A percentile compares a stretch with the other conserved stretches of the same genome.
Conservation (phyloP, 2,797 vertebrate genomes). For the Phrynocephalus vlangalii region DNA sequence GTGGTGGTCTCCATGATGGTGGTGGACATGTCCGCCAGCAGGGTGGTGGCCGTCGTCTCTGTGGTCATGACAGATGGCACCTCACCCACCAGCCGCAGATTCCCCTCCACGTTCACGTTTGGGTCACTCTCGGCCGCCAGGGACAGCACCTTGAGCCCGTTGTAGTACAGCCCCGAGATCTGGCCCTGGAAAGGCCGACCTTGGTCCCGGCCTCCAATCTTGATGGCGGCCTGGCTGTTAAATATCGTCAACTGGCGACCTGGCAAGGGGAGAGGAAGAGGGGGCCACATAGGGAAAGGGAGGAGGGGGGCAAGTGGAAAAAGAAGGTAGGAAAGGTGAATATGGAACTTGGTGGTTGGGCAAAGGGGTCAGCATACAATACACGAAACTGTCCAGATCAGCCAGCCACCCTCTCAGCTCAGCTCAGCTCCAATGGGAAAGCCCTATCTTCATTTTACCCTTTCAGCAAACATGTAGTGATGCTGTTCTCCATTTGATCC, state of each 20-base stretch:
- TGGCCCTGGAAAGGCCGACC: constrained; percentile 95
- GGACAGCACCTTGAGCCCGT: constrained; percentile 94
- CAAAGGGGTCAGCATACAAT: constrained; percentile 42
- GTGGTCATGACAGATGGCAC: constrained; percentile 90
- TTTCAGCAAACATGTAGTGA: too few species aligned
- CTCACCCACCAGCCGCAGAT: constrained; percentile 91
- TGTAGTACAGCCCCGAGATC: constrained; percentile 96
- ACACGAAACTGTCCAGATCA: not conserved
- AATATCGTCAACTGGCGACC: constrained; percentile 98
- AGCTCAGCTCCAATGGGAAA: not conserved
- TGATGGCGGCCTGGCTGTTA: constrained; percentile 96
- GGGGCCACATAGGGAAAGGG: constrained; percentile 28
- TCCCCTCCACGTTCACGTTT: constrained; percentile 90
- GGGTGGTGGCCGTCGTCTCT: constrained; percentile 89
- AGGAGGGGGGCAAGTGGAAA: constrained; percentile 42
- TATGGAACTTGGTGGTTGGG: not conserved
- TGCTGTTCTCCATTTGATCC: too few species aligned
- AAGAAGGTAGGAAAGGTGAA: constrained; percentile 33
- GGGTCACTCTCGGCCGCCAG: constrained; percentile 94
- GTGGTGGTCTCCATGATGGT: constrained; percentile 98
- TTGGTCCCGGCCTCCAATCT: constrained; percentile 93
- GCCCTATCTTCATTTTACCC: too few species aligned
- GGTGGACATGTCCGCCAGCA: constrained; percentile 95
- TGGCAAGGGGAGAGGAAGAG: constrained; percentile 67
- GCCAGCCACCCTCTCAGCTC: not conserved